These are phyloP conservation scores for Standfussiana lucernea DNA, from an alignment of 2,888 invertebrate species.

Conservation along the genomic window DNA sequence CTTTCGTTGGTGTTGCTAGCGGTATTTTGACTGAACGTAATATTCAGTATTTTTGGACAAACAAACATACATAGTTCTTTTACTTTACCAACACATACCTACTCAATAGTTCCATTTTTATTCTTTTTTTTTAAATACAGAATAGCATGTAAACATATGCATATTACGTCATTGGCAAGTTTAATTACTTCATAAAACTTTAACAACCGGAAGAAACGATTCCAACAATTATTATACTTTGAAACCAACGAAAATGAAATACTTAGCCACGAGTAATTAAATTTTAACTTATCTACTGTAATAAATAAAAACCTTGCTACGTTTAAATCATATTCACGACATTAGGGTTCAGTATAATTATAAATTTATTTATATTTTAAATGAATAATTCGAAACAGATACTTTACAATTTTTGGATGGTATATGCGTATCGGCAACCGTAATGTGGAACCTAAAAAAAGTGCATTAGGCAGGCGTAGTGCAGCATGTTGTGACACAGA, in stretches of 20 bases:
- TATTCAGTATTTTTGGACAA: slow-evolving; percentile 6
- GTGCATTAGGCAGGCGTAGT: background rate
- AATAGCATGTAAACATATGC: background rate
- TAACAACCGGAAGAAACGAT: background rate
- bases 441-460: background rate
- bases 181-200: slow-evolving; percentile 11
- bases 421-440: background rate
- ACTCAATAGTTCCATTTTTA: too few relatives aligned
- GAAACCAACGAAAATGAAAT: background rate
- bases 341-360: background rate
- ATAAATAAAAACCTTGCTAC: slow-evolving; percentile 13
- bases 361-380: background rate
- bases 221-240: slow-evolving; percentile 1
- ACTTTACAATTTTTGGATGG: too few relatives aligned
- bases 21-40: slow-evolving; percentile 23
- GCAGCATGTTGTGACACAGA: background rate
- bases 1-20: slow-evolving; percentile 31
- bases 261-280: background rate
- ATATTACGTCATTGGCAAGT: background rate
- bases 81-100: background rate
- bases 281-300: background rate
- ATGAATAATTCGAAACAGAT: background rate
- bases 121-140: background rate
- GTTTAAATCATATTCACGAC: background rate
- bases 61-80: background rate